These are phyloP conservation scores for Spinibarbus caldwelli DNA, from an alignment of 2,797 vertebrate species.

Conservation along the genomic window DNA sequence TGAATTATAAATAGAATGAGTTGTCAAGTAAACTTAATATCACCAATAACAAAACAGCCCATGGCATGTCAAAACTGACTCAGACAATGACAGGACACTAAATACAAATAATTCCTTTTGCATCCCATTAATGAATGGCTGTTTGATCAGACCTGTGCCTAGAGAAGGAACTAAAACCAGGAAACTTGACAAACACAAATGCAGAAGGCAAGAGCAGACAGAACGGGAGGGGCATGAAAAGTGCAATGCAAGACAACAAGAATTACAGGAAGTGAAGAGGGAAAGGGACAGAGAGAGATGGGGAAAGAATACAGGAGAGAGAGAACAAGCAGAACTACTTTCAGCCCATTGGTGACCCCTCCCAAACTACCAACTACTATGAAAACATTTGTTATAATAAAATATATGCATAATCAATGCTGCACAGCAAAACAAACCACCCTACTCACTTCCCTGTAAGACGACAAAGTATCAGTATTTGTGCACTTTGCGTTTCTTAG, in stretches of 20 bases:
- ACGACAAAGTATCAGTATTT: background rate
- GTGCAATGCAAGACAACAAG: conserved; percentile 73
- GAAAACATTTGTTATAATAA: conserved; percentile 13
- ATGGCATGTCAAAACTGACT: background rate
- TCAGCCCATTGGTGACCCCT: conserved; percentile 64
- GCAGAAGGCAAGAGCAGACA: conserved; percentile 48
- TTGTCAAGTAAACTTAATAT: too few relatives aligned
- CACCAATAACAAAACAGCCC: background rate
- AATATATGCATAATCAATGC: background rate
- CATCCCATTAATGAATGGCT: background rate
- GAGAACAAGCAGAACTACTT: conserved; percentile 55
- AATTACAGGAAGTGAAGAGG: conserved; percentile 82
- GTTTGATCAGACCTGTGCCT: background rate
- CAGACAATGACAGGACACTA: background rate
- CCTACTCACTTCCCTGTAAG: conserved; percentile 4
- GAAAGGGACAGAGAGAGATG: conserved; percentile 54
- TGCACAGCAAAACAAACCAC: conserved; percentile 11
- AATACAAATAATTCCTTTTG: background rate
- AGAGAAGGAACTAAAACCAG: conserved; percentile 16
- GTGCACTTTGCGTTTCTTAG: background rate
- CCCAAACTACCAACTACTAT: conserved; percentile 38
- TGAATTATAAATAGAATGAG: background rate
- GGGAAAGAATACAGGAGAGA: conserved; percentile 28
- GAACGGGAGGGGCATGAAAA: conserved; percentile 63
- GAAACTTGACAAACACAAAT: conserved; percentile 53